A percentile compares a stretch with the other conserved stretches of the same genome.
Conservation (phyloP, 2,888 invertebrate species). For the Crocallis elinguaria region DNA sequence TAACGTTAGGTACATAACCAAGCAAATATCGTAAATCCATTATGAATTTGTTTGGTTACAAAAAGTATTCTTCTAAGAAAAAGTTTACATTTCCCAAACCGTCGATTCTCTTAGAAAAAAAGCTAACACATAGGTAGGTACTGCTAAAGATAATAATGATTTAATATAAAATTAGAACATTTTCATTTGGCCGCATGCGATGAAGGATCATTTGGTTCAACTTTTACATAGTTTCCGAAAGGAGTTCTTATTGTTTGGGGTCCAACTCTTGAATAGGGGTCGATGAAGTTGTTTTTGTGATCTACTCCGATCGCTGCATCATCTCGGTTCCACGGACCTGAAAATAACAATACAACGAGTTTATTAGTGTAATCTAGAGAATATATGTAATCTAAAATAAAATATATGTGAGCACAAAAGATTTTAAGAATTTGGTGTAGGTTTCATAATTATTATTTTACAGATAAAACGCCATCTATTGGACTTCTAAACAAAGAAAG, state of each 20-base stretch:
- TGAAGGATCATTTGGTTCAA: constrained; percentile 36
- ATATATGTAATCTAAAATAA: no score
- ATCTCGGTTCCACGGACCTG: constrained; percentile 71
- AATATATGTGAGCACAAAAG: no score
- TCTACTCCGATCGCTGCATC: constrained; percentile 45
- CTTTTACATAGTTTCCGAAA: constrained; percentile 67
- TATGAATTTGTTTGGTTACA: no score
- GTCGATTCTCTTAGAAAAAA: no score
- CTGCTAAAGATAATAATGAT: no score
- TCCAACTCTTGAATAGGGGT: constrained; percentile 54
- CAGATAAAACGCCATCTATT: constrained; percentile 44
- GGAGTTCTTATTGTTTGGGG: constrained; percentile 76
- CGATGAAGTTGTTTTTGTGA: constrained; percentile 49
- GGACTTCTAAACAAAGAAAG: neutral
- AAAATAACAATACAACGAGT: constrained; percentile 31
- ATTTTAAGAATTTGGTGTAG: no score
- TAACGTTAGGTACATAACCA: no score
- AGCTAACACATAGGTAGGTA: no score
- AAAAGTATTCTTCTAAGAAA: no score
- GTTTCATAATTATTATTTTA: neutral
- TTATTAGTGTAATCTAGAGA: neutral
- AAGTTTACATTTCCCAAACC: no score
- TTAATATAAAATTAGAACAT: no score
- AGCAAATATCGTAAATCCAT: no score
- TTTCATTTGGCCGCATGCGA: constrained; percentile 10